phyloP scores from a whole-genome alignment of 2,888 invertebrate genomes.

The Rhodophaea formosa region DNA sequence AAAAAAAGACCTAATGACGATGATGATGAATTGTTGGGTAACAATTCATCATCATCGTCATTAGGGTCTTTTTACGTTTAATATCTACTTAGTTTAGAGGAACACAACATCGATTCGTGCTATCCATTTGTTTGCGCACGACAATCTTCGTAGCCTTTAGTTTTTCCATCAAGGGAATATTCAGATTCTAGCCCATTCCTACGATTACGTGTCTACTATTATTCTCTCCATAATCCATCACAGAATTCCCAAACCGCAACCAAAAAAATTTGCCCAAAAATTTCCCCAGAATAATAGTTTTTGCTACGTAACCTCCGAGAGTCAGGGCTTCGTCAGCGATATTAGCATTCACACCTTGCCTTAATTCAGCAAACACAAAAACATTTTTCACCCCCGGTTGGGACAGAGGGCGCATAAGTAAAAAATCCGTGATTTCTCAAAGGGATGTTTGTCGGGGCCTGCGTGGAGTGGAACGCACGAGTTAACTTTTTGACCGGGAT shows the following conservation, averaged over 20 bases:
- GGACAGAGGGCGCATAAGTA: constrained; percentile 52
- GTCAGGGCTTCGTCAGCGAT: constrained; percentile 8
- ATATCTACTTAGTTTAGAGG: too few species aligned
- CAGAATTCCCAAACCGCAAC: background rate
- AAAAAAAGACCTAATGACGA: too few species aligned
- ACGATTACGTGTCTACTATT: background rate
- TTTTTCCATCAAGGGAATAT: background rate
- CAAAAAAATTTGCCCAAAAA: background rate
- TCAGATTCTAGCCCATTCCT: background rate
- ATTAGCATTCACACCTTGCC: constrained; percentile 39
- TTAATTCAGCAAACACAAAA: constrained; percentile 30
- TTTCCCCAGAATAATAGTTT: background rate
- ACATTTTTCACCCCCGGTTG: constrained; percentile 43
- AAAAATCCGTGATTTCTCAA: constrained; percentile 74
- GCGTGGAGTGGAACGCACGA: constrained; percentile 60
- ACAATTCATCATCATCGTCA: too few species aligned
- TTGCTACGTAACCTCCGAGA: background rate
- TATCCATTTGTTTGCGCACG: too few species aligned
- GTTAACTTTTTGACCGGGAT: constrained; percentile 77
- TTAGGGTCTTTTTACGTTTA: too few species aligned
- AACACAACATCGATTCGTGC: too few species aligned
- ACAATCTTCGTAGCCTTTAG: too few species aligned
- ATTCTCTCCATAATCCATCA: constrained; percentile 7
- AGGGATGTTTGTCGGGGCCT: constrained; percentile 65
- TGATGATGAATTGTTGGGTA: too few species aligned